These are phyloP conservation scores for Drosophila demipolita DNA, from an alignment of 2,888 invertebrate genomes.

Conservation along the genomic window DNA sequence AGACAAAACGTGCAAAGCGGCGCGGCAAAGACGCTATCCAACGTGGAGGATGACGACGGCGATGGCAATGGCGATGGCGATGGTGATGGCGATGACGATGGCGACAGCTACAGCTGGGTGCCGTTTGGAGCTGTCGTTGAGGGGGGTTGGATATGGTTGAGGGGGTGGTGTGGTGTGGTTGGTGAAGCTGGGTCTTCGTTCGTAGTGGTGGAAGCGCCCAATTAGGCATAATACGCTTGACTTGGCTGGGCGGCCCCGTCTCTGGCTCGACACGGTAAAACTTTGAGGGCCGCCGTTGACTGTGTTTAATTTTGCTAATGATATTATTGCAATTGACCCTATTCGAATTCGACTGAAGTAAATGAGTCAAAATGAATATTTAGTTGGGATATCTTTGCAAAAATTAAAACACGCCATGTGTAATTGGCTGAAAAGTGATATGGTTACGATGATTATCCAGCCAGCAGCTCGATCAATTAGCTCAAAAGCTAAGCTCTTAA, in stretches of 20 bases:
- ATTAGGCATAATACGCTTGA: conserved; percentile 80
- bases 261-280: conserved; percentile 47
- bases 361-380: conserved; percentile 81
- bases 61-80: conserved; percentile 32
- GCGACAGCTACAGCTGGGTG: conserved; percentile 45
- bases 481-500: conserved; percentile 61
- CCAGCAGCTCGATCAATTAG: conserved; percentile 67
- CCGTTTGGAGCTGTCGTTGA: conserved; percentile 20
- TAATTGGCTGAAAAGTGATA: conserved; percentile 75
- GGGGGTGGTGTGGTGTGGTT: conserved; percentile 1
- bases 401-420: conserved; percentile 49
- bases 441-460: conserved; percentile 35
- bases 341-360: conserved; percentile 74
- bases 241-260: conserved; percentile 59
- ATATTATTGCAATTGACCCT: conserved; percentile 82
- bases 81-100: conserved; percentile 23
- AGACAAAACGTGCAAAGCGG: conserved; percentile 80
- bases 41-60: conserved; percentile 20
- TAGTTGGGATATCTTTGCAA: conserved; percentile 44
- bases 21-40: conserved; percentile 32
- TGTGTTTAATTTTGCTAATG: conserved; percentile 81
- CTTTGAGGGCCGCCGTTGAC: conserved; percentile 47
- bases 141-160: conserved; percentile 1
- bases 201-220: conserved; percentile 71
- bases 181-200: conserved; percentile 12